These are phyloP conservation scores for Pampus argenteus DNA, from an alignment of 2,797 vertebrate species.

Conservation along the genomic window DNA sequence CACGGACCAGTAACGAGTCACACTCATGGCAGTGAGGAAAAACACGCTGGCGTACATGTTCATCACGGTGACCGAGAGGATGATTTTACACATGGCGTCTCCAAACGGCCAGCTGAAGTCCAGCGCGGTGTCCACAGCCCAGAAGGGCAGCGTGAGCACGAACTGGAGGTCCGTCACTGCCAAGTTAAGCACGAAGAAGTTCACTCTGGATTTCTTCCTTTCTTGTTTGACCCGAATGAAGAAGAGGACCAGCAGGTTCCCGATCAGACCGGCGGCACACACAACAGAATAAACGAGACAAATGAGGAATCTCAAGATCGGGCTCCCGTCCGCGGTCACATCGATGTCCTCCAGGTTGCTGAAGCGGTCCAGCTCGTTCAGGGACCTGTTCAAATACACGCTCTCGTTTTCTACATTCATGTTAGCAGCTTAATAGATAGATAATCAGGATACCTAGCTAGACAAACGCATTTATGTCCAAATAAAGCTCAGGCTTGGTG, in stretches of 20 bases:
- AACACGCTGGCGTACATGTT: conserved; percentile 91
- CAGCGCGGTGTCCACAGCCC: conserved; percentile 87
- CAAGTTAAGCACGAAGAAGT: conserved; percentile 85
- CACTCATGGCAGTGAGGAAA: conserved; percentile 88
- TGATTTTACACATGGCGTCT: conserved; percentile 87
- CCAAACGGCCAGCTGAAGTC: conserved; percentile 91
- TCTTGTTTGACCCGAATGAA: conserved; percentile 79
- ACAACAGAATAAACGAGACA: conserved; percentile 80
- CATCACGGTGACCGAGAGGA: conserved; percentile 87
- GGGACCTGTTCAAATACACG: conserved; percentile 59
- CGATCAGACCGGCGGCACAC: conserved; percentile 79
- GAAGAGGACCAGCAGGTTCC: conserved; percentile 85
- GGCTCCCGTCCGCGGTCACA: conserved; percentile 77
- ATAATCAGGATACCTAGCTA: neutral
- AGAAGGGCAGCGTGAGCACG: conserved; percentile 87
- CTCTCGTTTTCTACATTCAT: conserved; percentile 66
- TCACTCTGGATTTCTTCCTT: conserved; percentile 78
- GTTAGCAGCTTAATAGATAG: neutral
- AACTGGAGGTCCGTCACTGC: conserved; percentile 87
- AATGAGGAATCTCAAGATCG: conserved; percentile 72
- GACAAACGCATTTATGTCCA: neutral
- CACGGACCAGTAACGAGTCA: conserved; percentile 85
- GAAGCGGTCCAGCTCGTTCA: conserved; percentile 51
- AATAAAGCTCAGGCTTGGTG: neutral
- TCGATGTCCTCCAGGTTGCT: conserved; percentile 80